These are phyloP conservation scores for Urocitellus parryii DNA, from an alignment of 2,113 vertebrate genomes.

Conservation along the genomic window DNA sequence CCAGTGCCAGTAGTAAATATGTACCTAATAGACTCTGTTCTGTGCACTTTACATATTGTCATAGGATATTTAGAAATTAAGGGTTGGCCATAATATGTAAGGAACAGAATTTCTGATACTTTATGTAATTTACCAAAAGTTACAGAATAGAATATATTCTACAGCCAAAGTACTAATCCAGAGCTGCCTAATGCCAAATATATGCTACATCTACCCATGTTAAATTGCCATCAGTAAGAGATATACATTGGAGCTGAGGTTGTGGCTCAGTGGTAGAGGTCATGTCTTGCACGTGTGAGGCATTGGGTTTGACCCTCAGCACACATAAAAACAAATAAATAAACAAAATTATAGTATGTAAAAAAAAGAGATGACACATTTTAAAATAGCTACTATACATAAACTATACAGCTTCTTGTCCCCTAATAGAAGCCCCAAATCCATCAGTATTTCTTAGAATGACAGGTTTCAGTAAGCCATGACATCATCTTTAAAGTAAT, in stretches of 20 bases:
- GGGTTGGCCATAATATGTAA: not conserved
- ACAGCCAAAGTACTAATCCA: not conserved
- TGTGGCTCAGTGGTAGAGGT: no score
- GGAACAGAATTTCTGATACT: not conserved
- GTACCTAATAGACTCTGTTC: not conserved
- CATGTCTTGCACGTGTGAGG: no score
- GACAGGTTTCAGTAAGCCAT: not conserved
- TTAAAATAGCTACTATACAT: not conserved
- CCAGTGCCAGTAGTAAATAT: not conserved
- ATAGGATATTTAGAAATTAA: not conserved
- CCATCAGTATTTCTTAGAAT: not conserved
- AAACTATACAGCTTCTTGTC: not conserved
- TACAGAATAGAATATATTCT: not conserved
- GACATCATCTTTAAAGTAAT: not conserved
- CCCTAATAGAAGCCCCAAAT: not conserved
- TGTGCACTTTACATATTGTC: not conserved
- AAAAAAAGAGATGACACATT: not conserved
- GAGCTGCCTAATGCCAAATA: not conserved
- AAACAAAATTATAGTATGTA: no score
- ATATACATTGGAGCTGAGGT: not conserved
- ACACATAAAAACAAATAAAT: no score
- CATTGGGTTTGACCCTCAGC: no score
- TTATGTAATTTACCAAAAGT: not conserved
- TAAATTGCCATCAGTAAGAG: not conserved
- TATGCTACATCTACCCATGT: not conserved